Evolutionary conservation across 2,113 vertebrate genomes (phyloP), one percentile per base, ranked within the genome.

Genomic region (Camelus dromedarius): DNA sequence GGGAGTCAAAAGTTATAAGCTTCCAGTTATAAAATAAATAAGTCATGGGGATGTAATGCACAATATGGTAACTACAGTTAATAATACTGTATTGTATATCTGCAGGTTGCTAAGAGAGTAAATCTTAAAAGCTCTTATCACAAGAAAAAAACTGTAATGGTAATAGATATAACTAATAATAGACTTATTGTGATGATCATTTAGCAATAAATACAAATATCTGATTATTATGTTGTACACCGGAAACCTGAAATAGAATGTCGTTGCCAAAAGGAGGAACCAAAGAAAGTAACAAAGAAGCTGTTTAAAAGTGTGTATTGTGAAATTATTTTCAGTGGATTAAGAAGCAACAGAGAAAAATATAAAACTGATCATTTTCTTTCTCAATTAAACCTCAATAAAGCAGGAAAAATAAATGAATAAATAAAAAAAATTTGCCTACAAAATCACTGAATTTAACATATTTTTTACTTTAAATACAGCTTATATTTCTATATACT

Each of bases 221-320:
- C 32, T 56, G 56, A 79, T 24, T 20, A 35, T 79, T 79, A 56
- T 35, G 32, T 56, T 56, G 7, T 56, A 56, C 32, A 79, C 32
- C 11, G 24, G 76, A 79, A 56, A 54, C 11, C 32, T 35, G 30
- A 79, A 35, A 54, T 54, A 54, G 8, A 56, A 24, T 56, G 19
- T 73, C 99, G 79, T 86, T 99, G 0, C 98, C 98, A 80, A 70
- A 92, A 42, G 83, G 56, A 48, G 32, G 72, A 91, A 89, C 91
- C 50, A 84, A 83, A 46, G 15, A 67, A 56, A 30, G 50, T n/a
- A 89, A 67, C 18, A 48, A 13, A 32, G 14, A 95, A 93, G 62
- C 30, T 48, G 10, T 42, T n/a, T 66, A 77, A 85, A 75, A 67
- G 13, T 81, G 8, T 50, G 32, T 24, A 15, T 35, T 30, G 11